Base-by-base conservation (phyloP, 2,888 invertebrate species). In the Hybos culiciformis region DNA sequence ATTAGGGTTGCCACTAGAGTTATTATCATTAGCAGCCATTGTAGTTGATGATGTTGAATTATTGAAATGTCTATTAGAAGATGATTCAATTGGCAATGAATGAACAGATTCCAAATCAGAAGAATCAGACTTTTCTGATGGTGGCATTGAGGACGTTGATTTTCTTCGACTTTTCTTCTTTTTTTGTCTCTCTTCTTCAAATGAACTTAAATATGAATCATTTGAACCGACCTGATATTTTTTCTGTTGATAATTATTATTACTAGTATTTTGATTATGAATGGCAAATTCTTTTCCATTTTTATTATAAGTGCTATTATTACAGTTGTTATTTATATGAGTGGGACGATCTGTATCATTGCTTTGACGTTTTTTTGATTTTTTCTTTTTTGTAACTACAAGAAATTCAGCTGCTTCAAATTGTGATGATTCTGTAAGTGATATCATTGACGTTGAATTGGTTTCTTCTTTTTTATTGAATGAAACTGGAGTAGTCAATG, bases 41-140 rank as follows among this genome's bases (percentile, higher is more conserved):
- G 46, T 18, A 39, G 21, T 37, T 33, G n/a, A 24, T 38, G 37
- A 18, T 8, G 12, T 14, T 7, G n/a, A n/a, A 32, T 32, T 32
- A 17, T 32, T 32, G 47, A 42, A 36, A 41, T 31, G 26, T 46
- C 20, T 59, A 60, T n/a, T n/a, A n/a, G n/a, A n/a, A n/a, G n/a
- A n/a, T 23, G 64, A 62, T 49, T 72, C 71, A 37, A 81, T 76
- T 20, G 86, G 86, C 57, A 86, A 70, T 52, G 87, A 87, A 68
- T 86, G 85, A 51, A 86, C 83, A 14, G 86, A 86, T 60, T 88
- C 88, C 56, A 80, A 72, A 65, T 75, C 76, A 59, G 83, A 83
- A 53, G 86, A 85, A 62, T 84, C 85, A 60, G 83, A 83, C 66
- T 85, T 84, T 57, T 87, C 87, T 55, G 80, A 81, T 48, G 84